Conservation (phyloP, 2,888 invertebrate species). For the Drosophila silvestris region DNA sequence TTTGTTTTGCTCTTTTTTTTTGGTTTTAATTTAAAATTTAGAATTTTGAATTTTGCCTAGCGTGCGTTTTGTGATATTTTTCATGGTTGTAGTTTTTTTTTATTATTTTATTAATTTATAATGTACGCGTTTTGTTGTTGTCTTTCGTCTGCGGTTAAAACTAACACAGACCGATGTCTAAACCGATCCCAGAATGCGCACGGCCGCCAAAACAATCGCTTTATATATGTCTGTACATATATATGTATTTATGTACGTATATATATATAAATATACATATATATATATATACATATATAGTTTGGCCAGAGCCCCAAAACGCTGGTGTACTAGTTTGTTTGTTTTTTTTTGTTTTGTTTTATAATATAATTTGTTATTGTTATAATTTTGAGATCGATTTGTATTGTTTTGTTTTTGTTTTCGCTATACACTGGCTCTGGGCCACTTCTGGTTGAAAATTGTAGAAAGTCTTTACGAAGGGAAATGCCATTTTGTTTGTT, state of each 20-base stretch:
- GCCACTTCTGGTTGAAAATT: conserved; percentile 24
- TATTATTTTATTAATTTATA: conserved; percentile 4
- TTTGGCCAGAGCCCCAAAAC: conserved; percentile 42
- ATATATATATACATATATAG: conserved; percentile 18
- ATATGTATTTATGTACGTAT: conserved; percentile 3
- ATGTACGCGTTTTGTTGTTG: conserved; percentile 63
- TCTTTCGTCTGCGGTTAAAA: conserved; percentile 19
- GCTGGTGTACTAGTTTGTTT: conserved; percentile 14
- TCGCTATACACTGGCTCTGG: conserved; percentile 35
- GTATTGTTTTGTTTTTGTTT: conserved; percentile 37
- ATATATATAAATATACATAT: conserved; percentile 13
- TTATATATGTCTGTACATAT: conserved; percentile 5
- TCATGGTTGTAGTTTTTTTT: neutral
- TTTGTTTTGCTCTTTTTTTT: conserved; percentile 45
- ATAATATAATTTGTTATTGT: conserved; percentile 61
- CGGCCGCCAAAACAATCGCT: conserved; percentile 21
- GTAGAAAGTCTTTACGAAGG: conserved; percentile 6
- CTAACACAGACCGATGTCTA: conserved; percentile 22
- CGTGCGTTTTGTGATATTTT: conserved; percentile 55
- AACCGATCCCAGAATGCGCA: conserved; percentile 44
- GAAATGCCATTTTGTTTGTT: conserved; percentile 1
- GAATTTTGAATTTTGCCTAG: conserved; percentile 85
- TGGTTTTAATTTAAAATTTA: conserved; percentile 74
- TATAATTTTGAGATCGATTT: conserved; percentile 81
- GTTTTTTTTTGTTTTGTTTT: conserved; percentile 44